Base-by-base conservation (phyloP, 2,797 vertebrate genomes). In the Chiroxiphia lanceolata region DNA sequence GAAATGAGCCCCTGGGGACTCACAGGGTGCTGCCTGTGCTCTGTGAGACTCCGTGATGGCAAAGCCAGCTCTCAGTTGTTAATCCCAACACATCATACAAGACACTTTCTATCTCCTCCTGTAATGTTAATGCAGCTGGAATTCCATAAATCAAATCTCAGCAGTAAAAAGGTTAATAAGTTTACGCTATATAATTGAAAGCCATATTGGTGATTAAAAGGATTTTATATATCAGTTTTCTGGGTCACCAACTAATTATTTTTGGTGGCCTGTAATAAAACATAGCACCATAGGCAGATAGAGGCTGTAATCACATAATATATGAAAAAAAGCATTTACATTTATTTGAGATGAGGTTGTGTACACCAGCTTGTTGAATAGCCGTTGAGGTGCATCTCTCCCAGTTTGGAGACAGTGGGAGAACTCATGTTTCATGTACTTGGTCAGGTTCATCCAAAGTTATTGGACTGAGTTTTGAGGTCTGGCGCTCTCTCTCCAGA, bases 131-230 rank as follows among this genome's bases (percentile, higher is more conserved):
- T 97, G 97, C 94, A 97, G 96, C 94, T 95, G 97, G 94, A 97
- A 97, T 97, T 97, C 91, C 96, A 97, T 98, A 97, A 98, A 98
- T 98, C 98, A 98, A 97, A 96, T 97, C 97, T 98, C 96, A 90
- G 97, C 97, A 95, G 97, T 98, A 98, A 98, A 98, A 97, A 98
- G 98, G 98, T 98, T 98, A 98, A 98, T 98, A 98, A 98, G 98
- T 98, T 98, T 98, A 98, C 42, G 82, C 95, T 96, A 91, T 95
- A 94, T 98, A 98, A 98, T 98, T 98, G 98, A 98, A 98, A 98
- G 97, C 97, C 97, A 96, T 98, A 97, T 97, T 98, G 97, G 98
- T 98, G 97, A 98, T 98, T 98, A 98, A 98, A 98, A 98, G 94
- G 96, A 97, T 98, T 98, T 98, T 98, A 98, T 97, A 96, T 97